phyloP scores from a whole-genome alignment of 2,888 invertebrate genomes.

The Hirtodrosophila confusa region DNA sequence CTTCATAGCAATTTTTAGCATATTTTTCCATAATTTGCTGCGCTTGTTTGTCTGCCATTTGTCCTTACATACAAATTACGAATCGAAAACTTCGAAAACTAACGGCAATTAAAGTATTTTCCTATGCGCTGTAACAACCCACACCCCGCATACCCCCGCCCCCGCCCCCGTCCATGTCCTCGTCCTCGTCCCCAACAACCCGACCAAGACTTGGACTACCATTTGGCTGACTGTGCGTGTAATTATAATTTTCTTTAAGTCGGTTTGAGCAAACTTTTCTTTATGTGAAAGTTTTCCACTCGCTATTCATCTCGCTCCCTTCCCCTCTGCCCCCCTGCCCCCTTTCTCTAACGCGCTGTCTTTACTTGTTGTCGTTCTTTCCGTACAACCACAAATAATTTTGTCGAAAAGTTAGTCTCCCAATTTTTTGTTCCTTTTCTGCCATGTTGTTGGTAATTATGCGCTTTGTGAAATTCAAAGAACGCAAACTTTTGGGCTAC shows the following conservation, averaged over 20 bases:
- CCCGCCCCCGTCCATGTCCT: no score
- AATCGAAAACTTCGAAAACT: slow-evolving; percentile 75
- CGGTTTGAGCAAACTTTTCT: slow-evolving; percentile 75
- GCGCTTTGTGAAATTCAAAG: slow-evolving; percentile 72
- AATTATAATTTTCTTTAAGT: slow-evolving; percentile 78
- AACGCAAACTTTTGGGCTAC: slow-evolving; percentile 67
- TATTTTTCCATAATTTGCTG: slow-evolving; percentile 71
- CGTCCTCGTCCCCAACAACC: no score
- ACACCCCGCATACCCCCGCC: slow-evolving; percentile 12
- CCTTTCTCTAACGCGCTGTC: slow-evolving; percentile 24
- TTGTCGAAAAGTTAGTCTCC: slow-evolving; percentile 71
- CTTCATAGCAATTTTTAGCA: slow-evolving; percentile 56
- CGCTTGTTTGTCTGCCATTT: slow-evolving; percentile 70
- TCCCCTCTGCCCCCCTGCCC: neutral
- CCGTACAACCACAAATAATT: slow-evolving; percentile 66
- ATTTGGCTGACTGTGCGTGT: slow-evolving; percentile 79
- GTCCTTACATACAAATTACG: slow-evolving; percentile 63
- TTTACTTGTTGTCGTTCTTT: slow-evolving; percentile 55
- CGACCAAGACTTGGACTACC: slow-evolving; percentile 43
- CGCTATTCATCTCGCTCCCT: slow-evolving; percentile 41
- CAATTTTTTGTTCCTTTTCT: slow-evolving; percentile 30
- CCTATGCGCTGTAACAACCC: slow-evolving; percentile 35
- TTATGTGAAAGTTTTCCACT: slow-evolving; percentile 73
- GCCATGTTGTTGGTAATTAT: slow-evolving; percentile 75
- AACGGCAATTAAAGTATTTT: slow-evolving; percentile 77